These are phyloP conservation scores for Hoplias malabaricus DNA, from an alignment of 2,113 vertebrate genomes.

Conservation along the genomic window DNA sequence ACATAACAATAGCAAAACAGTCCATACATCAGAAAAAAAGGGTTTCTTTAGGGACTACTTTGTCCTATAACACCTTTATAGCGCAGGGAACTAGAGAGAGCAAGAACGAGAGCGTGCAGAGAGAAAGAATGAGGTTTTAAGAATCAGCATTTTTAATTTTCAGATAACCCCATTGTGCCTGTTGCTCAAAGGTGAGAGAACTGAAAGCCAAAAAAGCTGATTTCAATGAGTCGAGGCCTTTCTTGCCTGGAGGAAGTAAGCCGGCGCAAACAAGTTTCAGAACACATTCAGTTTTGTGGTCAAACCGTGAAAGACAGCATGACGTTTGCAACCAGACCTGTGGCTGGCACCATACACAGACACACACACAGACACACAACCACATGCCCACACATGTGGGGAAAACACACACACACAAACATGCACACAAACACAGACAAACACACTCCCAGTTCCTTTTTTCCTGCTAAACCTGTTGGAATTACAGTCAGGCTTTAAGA, in stretches of 20 bases:
- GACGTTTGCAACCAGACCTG: slow-evolving; percentile 64
- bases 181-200: background rate
- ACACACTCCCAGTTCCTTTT: slow-evolving; percentile 57
- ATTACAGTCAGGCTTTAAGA: slow-evolving; percentile 72
- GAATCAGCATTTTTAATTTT: background rate
- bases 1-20: too few relatives aligned
- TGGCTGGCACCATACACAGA: slow-evolving; percentile 41
- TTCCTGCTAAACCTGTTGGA: slow-evolving; percentile 80
- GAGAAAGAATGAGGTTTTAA: background rate
- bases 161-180: background rate
- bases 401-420: slow-evolving; percentile 24
- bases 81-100: background rate
- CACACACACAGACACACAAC: slow-evolving; percentile 34
- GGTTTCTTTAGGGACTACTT: too few relatives aligned
- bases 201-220: background rate
- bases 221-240: background rate
- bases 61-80: too few relatives aligned
- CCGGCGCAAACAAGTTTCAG: slow-evolving; percentile 40
- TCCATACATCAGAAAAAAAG: too few relatives aligned
- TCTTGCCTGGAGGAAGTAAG: slow-evolving; percentile 4
- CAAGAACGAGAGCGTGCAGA: background rate
- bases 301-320: slow-evolving; percentile 48
- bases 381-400: slow-evolving; percentile 46
- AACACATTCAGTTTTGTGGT: slow-evolving; percentile 48
- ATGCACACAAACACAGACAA: slow-evolving; percentile 27